phyloP scores from a whole-genome alignment of 2,113 vertebrate genomes.

The Rafetus swinhoei region DNA sequence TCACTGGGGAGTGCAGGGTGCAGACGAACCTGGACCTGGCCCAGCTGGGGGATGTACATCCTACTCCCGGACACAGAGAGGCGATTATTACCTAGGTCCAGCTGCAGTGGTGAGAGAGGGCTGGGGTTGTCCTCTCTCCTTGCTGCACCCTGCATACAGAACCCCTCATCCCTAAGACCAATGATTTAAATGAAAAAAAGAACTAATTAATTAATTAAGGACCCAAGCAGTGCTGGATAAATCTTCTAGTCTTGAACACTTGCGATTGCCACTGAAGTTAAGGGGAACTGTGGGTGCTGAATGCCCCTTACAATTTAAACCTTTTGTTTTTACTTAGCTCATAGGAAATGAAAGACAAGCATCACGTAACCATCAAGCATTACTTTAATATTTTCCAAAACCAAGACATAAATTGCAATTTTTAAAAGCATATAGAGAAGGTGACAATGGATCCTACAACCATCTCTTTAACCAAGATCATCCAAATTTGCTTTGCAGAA shows the following conservation, averaged over 20 bases:
- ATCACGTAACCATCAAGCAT: not conserved
- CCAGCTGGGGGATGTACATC: too few species aligned
- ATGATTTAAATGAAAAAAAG: not conserved
- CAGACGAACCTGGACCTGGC: too few species aligned
- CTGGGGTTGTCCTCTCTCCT: too few species aligned
- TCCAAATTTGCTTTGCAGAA: not conserved
- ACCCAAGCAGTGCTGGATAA: too few species aligned
- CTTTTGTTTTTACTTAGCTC: not conserved
- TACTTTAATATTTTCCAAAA: not conserved
- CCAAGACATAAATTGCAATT: not conserved
- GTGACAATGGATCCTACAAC: not conserved
- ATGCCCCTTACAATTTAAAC: not conserved
- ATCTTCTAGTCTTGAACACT: fast-evolving
- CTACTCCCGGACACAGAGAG: too few species aligned
- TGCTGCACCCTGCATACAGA: too few species aligned
- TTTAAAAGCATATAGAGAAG: not conserved
- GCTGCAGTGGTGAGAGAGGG: too few species aligned
- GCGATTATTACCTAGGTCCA: too few species aligned
- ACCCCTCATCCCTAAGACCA: too few species aligned
- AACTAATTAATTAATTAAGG: not conserved
- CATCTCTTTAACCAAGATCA: not conserved
- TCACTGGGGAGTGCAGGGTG: too few species aligned
- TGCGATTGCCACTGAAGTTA: not conserved
- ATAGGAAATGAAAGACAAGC: not conserved
- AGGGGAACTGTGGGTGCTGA: fast-evolving